phyloP scores from a whole-genome alignment of 2,113 vertebrate species.

The Brachyistius frenatus region DNA sequence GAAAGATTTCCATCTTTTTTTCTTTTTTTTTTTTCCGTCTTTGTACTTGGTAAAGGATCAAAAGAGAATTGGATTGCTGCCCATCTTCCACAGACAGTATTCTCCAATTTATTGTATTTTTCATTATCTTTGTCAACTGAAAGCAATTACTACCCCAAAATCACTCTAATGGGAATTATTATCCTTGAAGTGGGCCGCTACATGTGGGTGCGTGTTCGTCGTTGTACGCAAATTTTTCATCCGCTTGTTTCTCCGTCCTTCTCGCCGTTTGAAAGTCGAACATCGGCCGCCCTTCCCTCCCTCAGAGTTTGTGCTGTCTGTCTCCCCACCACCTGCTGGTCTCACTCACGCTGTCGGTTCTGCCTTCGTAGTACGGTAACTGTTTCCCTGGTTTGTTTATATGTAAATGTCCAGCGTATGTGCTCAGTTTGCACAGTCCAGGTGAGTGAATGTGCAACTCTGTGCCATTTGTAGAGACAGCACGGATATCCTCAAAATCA shows the following conservation, averaged over 20 bases:
- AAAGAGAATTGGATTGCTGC: slow-evolving; percentile 5
- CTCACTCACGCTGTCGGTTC: slow-evolving; percentile 23
- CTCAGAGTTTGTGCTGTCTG: slow-evolving; percentile 30
- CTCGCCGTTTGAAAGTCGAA: slow-evolving; percentile 40
- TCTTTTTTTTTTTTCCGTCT: neutral
- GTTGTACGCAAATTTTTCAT: slow-evolving; percentile 14
- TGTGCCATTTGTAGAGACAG: neutral
- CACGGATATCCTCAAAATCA: slow-evolving; percentile 6
- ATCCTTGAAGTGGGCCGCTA: slow-evolving; percentile 8
- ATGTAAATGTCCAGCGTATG: neutral
- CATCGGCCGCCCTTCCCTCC: slow-evolving; percentile 29
- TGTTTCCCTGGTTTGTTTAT: slow-evolving; percentile 4
- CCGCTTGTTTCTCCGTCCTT: slow-evolving; percentile 23
- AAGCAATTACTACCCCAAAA: slow-evolving; percentile 19
- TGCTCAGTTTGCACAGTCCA: neutral
- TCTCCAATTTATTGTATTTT: slow-evolving; percentile 1
- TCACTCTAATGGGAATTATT: slow-evolving; percentile 16
- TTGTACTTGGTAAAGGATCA: slow-evolving; percentile 4
- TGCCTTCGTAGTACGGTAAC: neutral
- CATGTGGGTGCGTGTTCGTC: neutral
- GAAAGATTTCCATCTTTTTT: neutral
- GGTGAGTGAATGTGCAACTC: neutral
- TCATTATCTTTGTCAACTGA: slow-evolving; percentile 4
- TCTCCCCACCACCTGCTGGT: slow-evolving; percentile 51
- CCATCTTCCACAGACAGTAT: slow-evolving; percentile 1